Percentiles rank a stretch among this genome's conserved stretches.
phyloP scores from a whole-genome alignment of 2,797 vertebrate genomes.

The Furcifer pardalis region DNA sequence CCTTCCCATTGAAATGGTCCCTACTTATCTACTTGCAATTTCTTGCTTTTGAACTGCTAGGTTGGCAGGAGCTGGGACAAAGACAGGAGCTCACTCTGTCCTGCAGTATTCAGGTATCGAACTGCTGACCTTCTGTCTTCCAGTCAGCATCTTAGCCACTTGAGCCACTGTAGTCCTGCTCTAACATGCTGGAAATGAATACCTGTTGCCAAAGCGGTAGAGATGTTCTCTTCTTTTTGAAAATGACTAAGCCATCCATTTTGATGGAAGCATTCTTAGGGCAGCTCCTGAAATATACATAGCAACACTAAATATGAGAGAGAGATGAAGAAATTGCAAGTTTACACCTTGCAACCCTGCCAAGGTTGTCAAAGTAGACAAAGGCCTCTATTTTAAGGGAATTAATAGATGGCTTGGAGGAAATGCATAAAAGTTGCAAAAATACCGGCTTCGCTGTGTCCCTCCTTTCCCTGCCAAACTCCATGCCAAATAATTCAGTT shows the following conservation, averaged over 20 bases:
- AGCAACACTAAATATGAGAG: background rate
- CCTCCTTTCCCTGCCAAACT: background rate
- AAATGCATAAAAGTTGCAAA: background rate
- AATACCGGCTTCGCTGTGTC: background rate
- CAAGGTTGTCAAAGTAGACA: background rate
- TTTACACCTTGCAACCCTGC: background rate
- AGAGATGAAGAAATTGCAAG: background rate
- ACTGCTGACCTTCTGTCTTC: too few relatives aligned
- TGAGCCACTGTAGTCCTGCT: too few relatives aligned
- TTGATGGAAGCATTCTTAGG: background rate
- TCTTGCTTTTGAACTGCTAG: too few relatives aligned
- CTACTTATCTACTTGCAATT: too few relatives aligned
- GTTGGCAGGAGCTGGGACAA: too few relatives aligned
- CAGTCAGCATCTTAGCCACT: too few relatives aligned
- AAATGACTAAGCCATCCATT: background rate
- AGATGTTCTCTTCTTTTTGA: background rate
- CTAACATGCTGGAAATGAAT: background rate
- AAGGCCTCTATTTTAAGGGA: background rate
- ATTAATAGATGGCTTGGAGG: background rate
- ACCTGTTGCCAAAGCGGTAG: background rate
- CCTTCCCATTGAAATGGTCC: too few relatives aligned
- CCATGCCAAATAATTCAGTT: too few relatives aligned
- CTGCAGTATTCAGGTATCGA: too few relatives aligned
- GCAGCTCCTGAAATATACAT: background rate
- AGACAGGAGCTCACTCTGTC: too few relatives aligned